These are phyloP conservation scores for Echinometra lucunter DNA, from an alignment of 53 echinoderm and acorn worm species.

Conservation along the genomic window DNA sequence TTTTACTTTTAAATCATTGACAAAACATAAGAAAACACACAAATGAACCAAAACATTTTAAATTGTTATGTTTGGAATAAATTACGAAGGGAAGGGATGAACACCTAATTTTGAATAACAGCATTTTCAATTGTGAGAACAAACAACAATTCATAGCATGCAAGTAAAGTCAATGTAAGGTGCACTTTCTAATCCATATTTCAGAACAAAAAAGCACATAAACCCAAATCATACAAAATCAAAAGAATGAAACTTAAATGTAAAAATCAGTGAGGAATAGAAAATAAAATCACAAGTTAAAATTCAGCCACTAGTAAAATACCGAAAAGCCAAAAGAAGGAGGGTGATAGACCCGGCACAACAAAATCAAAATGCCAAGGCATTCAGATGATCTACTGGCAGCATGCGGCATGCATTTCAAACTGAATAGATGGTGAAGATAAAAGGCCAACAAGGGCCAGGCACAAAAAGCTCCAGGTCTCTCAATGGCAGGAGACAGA, in stretches of 20 bases:
- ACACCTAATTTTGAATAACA: neutral
- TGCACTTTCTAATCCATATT: neutral
- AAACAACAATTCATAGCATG: slow-evolving; percentile 14
- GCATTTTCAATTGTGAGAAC: neutral
- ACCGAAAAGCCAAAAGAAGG: neutral
- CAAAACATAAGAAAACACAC: neutral
- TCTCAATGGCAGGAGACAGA: neutral
- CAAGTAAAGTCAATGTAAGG: neutral
- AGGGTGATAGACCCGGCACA: neutral
- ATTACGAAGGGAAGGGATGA: neutral
- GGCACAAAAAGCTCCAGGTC: slow-evolving; percentile 21
- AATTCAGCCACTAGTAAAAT: neutral
- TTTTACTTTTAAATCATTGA: neutral
- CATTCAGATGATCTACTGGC: neutral
- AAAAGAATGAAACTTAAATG: neutral
- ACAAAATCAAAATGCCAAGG: slow-evolving; percentile 6
- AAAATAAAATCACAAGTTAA: slow-evolving; percentile 2
- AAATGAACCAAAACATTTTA: neutral
- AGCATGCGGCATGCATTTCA: slow-evolving; percentile 31
- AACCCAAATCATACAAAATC: neutral
- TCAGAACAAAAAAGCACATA: neutral
- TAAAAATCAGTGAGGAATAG: neutral
- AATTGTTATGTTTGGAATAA: neutral
- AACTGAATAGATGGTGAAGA: neutral
- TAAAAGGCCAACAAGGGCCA: neutral